Conservation (phyloP, 2,797 vertebrate genomes). For the Pseudomugil tenellus region DNA sequence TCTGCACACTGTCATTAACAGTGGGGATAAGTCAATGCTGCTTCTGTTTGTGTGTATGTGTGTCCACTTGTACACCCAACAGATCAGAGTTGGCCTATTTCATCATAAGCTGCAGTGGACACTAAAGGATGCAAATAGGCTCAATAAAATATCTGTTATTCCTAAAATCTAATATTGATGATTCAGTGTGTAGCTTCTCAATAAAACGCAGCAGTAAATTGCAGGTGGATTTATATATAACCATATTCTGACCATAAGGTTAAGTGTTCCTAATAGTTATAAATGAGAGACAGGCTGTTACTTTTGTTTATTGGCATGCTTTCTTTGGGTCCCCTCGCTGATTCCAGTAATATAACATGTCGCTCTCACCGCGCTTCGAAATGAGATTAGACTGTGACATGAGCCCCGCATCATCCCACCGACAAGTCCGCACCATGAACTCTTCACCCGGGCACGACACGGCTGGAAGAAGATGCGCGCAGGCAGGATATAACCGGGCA, state of each 20-base stretch:
- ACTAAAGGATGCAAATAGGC: conserved; percentile 74
- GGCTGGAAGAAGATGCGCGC: conserved; percentile 32
- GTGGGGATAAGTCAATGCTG: conserved; percentile 16
- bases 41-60: conserved; percentile 14
- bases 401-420: conserved; percentile 67
- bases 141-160: conserved; percentile 67
- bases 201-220: conserved; percentile 73
- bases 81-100: conserved; percentile 41
- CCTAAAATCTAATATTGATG: conserved; percentile 66
- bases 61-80: neutral
- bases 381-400: conserved; percentile 76
- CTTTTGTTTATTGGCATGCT: conserved; percentile 79
- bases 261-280: conserved; percentile 84
- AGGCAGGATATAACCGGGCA: conserved; percentile 39
- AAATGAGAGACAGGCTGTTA: conserved; percentile 69
- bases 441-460: conserved; percentile 75
- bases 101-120: conserved; percentile 64
- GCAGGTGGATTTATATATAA: conserved; percentile 70
- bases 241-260: conserved; percentile 76
- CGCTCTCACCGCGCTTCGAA: conserved; percentile 58
- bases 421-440: conserved; percentile 75
- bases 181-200: conserved; percentile 65
- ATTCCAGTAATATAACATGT: conserved; percentile 75
- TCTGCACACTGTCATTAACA: conserved; percentile 37
- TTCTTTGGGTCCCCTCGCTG: conserved; percentile 63